Evolutionary conservation across 2,797 vertebrate genomes (phyloP).

Genomic region (Acrossocheilus wenchowensis): DNA sequence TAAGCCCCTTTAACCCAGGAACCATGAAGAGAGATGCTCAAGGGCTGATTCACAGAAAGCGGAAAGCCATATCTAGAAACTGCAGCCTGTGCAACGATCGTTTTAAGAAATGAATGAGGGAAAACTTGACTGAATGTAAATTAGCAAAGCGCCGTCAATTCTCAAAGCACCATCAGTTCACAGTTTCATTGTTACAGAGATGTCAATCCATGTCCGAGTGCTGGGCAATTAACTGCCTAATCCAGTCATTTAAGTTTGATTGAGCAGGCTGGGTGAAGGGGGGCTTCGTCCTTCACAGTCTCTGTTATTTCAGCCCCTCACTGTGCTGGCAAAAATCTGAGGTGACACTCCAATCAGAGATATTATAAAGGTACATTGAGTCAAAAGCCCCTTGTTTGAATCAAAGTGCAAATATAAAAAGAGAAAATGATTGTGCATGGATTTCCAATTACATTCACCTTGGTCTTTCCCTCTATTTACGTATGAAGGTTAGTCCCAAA

Average conservation of each 20-base stretch:
- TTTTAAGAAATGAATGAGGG: slow-evolving; percentile 21
- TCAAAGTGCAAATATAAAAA: neutral
- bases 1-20: slow-evolving; percentile 23
- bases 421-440: neutral
- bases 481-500: slow-evolving; percentile 4
- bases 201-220: slow-evolving; percentile 33
- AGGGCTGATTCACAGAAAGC: slow-evolving; percentile 22
- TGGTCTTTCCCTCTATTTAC: neutral
- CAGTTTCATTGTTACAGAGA: slow-evolving; percentile 40
- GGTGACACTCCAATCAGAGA: neutral
- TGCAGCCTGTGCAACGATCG: slow-evolving; percentile 10
- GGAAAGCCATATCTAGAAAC: neutral
- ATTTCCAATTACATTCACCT: neutral
- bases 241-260: slow-evolving; percentile 44
- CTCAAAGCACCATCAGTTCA: slow-evolving; percentile 23
- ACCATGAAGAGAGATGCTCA: slow-evolving; percentile 9
- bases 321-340: slow-evolving; percentile 19
- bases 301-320: slow-evolving; percentile 3
- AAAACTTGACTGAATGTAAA: slow-evolving; percentile 38
- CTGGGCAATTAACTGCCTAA: slow-evolving; percentile 50
- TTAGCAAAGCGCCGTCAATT: slow-evolving; percentile 33
- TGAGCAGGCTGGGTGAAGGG: slow-evolving; percentile 21
- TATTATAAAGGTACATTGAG: neutral
- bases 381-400: neutral
- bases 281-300: slow-evolving; percentile 40